Percentiles rank a stretch among this genome's conserved stretches.
These are phyloP conservation scores for Fragum sueziense DNA, from an alignment of 2,888 invertebrate species.

Conservation along the genomic window DNA sequence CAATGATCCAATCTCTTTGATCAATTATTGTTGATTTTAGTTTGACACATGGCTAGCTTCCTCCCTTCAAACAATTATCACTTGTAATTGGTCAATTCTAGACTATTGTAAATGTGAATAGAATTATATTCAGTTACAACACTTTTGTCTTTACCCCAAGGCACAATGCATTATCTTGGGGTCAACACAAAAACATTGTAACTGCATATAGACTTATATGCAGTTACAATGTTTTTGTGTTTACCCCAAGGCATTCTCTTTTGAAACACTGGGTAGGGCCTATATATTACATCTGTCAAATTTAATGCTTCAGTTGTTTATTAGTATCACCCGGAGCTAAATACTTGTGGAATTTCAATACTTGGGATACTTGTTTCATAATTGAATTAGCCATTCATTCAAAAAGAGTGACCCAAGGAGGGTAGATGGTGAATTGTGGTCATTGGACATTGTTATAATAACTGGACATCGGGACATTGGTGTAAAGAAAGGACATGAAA, in stretches of 20 bases:
- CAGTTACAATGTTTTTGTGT: too few relatives aligned
- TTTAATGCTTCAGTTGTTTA: background rate
- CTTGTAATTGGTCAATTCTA: too few relatives aligned
- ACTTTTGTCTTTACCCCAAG: too few relatives aligned
- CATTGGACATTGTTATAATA: background rate
- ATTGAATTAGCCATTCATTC: background rate
- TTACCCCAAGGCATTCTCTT: too few relatives aligned
- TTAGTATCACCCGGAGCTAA: background rate
- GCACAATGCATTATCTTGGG: too few relatives aligned
- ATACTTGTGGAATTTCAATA: background rate
- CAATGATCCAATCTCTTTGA: slow-evolving; percentile 13
- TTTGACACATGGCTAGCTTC: slow-evolving; percentile 11
- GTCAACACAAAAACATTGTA: too few relatives aligned
- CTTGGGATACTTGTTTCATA: background rate
- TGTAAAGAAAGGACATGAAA: background rate
- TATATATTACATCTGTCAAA: background rate
- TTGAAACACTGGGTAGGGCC: background rate
- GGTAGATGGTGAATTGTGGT: background rate
- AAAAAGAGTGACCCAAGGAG: background rate
- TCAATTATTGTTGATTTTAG: slow-evolving; percentile 4
- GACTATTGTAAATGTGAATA: too few relatives aligned
- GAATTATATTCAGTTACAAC: too few relatives aligned
- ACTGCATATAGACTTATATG: too few relatives aligned
- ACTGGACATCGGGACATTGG: too few relatives aligned
- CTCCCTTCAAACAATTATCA: slow-evolving; percentile 22